phyloP scores from a whole-genome alignment of 2,797 vertebrate genomes.

The Galago senegalensis region DNA sequence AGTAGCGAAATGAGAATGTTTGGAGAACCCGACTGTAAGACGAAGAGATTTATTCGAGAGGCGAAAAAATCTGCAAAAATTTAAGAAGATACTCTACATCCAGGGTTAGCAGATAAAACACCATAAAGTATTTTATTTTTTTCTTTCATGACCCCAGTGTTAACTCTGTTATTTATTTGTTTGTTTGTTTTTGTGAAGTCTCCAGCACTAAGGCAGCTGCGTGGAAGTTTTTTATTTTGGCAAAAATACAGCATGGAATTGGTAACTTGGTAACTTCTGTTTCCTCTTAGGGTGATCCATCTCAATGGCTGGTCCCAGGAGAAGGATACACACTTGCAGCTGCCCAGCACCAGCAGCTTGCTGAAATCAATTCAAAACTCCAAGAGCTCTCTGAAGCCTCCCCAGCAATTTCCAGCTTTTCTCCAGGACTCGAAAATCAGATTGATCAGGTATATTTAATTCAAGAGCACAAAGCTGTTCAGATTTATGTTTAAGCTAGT shows the following conservation, averaged over 20 bases:
- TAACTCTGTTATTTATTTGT: slow-evolving; percentile 41
- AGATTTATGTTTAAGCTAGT: not conserved
- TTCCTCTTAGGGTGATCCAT: slow-evolving; percentile 81
- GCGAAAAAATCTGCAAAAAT: not conserved
- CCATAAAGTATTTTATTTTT: not conserved
- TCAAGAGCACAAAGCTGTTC: not conserved
- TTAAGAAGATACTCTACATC: not conserved
- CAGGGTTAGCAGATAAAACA: slow-evolving; percentile 24
- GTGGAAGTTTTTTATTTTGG: slow-evolving; percentile 25
- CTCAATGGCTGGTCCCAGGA: slow-evolving; percentile 87
- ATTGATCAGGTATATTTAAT: slow-evolving; percentile 84
- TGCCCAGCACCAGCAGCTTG: slow-evolving; percentile 91
- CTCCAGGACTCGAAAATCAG: slow-evolving; percentile 34
- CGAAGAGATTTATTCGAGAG: slow-evolving; percentile 14
- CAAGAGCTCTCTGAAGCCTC: slow-evolving; percentile 82
- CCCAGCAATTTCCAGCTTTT: slow-evolving; percentile 50
- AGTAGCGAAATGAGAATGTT: slow-evolving; percentile 45
- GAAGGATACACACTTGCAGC: slow-evolving; percentile 92
- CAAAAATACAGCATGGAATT: not conserved
- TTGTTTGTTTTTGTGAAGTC: slow-evolving; percentile 14
- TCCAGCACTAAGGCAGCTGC: not conserved
- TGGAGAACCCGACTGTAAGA: slow-evolving; percentile 7
- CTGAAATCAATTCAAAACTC: slow-evolving; percentile 93
- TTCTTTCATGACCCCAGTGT: not conserved
- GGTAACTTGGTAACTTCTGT: not conserved